A percentile compares a stretch with the other conserved stretches of the same genome.
Evolutionary conservation across 2,888 invertebrate genomes (phyloP).

Genomic region (Xestia ashworthii): DNA sequence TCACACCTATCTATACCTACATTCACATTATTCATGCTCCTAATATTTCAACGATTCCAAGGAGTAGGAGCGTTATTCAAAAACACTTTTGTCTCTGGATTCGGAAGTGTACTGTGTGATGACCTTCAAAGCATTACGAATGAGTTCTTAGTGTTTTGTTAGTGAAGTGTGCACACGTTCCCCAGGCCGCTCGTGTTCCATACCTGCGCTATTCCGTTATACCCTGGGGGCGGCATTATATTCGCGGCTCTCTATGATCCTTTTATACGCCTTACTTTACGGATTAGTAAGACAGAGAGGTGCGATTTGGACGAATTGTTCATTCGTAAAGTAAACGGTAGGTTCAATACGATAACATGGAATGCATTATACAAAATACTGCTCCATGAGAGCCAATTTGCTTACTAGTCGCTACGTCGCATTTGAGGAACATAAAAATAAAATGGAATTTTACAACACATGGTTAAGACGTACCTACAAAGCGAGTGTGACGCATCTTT

Average conservation of each 20-base stretch:
- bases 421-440: slow-evolving; percentile 33
- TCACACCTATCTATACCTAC: not conserved
- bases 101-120: slow-evolving; percentile 36
- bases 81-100: slow-evolving; percentile 51
- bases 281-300: slow-evolving; percentile 65
- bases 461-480: slow-evolving; percentile 47
- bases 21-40: slow-evolving; percentile 12
- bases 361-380: slow-evolving; percentile 37
- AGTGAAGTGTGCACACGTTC: slow-evolving; percentile 53
- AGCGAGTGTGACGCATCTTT: slow-evolving; percentile 61
- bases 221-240: slow-evolving; percentile 64
- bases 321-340: slow-evolving; percentile 48
- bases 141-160: slow-evolving; percentile 50
- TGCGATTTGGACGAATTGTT: slow-evolving; percentile 50
- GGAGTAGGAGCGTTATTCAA: slow-evolving; percentile 8
- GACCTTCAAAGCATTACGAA: slow-evolving; percentile 61
- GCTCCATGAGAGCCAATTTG: slow-evolving; percentile 17
- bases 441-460: slow-evolving; percentile 59
- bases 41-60: slow-evolving; percentile 28
- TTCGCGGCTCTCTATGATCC: slow-evolving; percentile 55
- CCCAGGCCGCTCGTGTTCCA: slow-evolving; percentile 52
- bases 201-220: slow-evolving; percentile 71
- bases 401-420: not conserved
- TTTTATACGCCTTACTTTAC: slow-evolving; percentile 59
- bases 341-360: slow-evolving; percentile 32